phyloP scores from a whole-genome alignment of 2,888 invertebrate genomes.

The Ormia ochracea region DNA sequence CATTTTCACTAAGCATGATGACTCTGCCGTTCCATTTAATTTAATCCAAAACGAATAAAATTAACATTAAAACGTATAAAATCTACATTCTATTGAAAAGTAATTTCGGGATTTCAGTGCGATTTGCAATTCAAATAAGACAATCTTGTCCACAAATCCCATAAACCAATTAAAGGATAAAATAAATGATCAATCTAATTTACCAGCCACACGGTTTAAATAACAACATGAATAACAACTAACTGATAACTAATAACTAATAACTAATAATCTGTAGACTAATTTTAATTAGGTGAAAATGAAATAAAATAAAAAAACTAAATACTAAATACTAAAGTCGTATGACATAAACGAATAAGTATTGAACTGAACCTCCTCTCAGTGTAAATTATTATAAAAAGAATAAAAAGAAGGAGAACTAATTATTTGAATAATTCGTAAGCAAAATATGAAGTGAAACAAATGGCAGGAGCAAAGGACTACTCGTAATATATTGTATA shows the following conservation, averaged over 20 bases:
- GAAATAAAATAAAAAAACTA: neutral
- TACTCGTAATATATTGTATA: neutral
- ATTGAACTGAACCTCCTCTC: slow-evolving; percentile 13
- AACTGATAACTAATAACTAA: too few relatives aligned
- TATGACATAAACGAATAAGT: slow-evolving; percentile 3
- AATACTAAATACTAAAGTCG: neutral
- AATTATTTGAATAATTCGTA: neutral
- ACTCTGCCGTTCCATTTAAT: neutral
- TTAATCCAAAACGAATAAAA: too few relatives aligned
- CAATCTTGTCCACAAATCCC: too few relatives aligned
- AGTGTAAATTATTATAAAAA: slow-evolving; percentile 18
- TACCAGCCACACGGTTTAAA: too few relatives aligned
- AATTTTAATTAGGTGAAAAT: neutral
- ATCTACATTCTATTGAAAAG: too few relatives aligned
- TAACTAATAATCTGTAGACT: neutral
- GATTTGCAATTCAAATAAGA: too few relatives aligned
- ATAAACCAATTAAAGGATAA: too few relatives aligned
- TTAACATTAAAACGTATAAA: too few relatives aligned
- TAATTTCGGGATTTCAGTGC: too few relatives aligned
- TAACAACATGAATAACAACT: too few relatives aligned
- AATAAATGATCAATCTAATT: too few relatives aligned
- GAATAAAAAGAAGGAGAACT: neutral
- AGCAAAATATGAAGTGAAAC: neutral
- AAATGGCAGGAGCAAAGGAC: neutral
- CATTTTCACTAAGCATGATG: slow-evolving; percentile 35